Evolutionary conservation across 2,797 vertebrate species (phyloP).

Genomic region (Poecile montanus): DNA sequence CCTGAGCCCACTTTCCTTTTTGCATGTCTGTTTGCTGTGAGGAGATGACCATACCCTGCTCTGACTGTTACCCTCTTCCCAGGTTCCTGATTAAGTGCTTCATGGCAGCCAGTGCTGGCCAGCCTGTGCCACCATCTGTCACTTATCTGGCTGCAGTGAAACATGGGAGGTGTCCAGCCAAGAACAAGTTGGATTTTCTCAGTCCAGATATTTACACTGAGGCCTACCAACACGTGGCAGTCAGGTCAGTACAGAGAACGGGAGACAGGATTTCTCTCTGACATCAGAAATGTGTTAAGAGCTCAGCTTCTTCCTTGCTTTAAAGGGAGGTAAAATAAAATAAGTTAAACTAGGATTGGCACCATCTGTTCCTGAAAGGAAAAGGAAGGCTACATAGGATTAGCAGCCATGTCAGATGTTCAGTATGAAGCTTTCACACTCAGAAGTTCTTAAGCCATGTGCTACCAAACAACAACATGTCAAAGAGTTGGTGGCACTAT

Average conservation of each 20-base stretch:
- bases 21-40: fast-evolving
- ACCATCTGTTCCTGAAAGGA: background rate
- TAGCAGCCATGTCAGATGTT: background rate
- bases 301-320: background rate
- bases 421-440: background rate
- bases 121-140: conserved; percentile 68
- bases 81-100: conserved; percentile 82
- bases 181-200: conserved; percentile 71
- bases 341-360: background rate
- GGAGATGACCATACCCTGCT: background rate
- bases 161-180: conserved; percentile 65
- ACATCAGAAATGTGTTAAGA: background rate
- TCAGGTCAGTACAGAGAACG: conserved; percentile 63
- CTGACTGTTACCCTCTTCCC: background rate
- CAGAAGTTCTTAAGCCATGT: background rate
- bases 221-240: conserved; percentile 71
- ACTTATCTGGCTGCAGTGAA: conserved; percentile 64
- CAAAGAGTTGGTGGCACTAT: background rate
- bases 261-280: background rate
- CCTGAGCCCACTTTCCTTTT: background rate
- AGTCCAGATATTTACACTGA: conserved; percentile 69
- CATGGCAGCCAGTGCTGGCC: conserved; percentile 32
- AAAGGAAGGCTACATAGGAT: background rate
- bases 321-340: background rate
- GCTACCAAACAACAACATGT: background rate